Evolutionary conservation across 2,888 invertebrate species (phyloP), one percentile per base, ranked within the genome.

Genomic region (Camptogramma bilineatum): DNA sequence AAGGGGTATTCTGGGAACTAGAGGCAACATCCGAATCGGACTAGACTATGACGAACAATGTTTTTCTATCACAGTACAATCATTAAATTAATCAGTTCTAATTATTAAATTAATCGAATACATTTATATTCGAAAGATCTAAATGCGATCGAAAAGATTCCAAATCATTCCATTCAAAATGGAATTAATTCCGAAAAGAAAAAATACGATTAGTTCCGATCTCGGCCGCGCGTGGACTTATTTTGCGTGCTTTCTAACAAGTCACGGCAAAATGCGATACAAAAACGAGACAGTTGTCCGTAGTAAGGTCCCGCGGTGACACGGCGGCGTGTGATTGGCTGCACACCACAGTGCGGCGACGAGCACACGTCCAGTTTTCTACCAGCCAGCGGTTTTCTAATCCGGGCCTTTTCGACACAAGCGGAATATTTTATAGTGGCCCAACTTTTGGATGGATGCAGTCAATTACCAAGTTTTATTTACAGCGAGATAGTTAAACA

Each of bases 301-400:
- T 62, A 73, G 70, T 70, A 70, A 62, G 17, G 17, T 46, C 31
- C 8, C 21, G 55, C 54, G 55, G 74, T 78, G 75, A 73, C 78
- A 73, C 66, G 66, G 70, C 71, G 72, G 66, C 71, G 71, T 74
- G 76, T 80, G 81, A 82, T 80, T 82, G 79, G 79, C 77, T 73
- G 52, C 62, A 52, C 66, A 75, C 77, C 74, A 66, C 78, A 75
- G 62, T 70, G 78, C 66, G 75, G 74, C 70, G 69, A 65, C 61
- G 69, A 64, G 65, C 74, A 74, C 76, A 75, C 76, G 77, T 73
- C 64, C 75, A 86, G 85, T 86, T 88, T 87, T 86, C 86, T 82
- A 74, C 70, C 75, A 56, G 28, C 56, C 46, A 78, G 89, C 73
- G 88, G 89, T 86, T 88, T 87, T 85, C 89, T 90, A 90, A 88